Evolutionary conservation across 2,888 invertebrate species (phyloP), one percentile per base, ranked within the genome.

Genomic region (Trissolcus brochymenae): DNA sequence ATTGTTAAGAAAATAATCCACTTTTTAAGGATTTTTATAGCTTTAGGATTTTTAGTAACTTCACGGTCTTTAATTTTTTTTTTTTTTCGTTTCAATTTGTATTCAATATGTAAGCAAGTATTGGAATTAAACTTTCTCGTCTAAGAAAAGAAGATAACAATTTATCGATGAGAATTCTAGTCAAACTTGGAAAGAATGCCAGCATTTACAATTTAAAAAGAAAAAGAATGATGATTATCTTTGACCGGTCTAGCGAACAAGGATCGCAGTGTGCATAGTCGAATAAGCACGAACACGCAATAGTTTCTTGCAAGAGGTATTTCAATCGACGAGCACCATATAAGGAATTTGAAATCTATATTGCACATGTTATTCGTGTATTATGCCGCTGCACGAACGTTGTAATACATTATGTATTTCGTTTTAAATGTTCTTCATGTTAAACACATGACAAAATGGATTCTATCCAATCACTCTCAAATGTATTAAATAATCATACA

Each of bases 211-310:
- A 65, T 65, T 65, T 49, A 17, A 55, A 13, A 64, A 43, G 54
- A 19, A 19, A 17, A 46, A 29, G 64, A 49, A 49, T 55, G 49
- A 65, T 53, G 49, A 55, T 49, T 46, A 55, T 54, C 55, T 55
- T 55, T 54, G 64, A 65, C 46, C 55, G 35, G 46, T 65, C 41
- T 55, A 65, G 49, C 55, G 25, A 43, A 50, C 19, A 35, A 25
- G 13, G 19, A 62, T 62, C 25, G 64, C 14, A 29, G 17, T 11
- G 7, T 17, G n/a, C 49, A 55, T 35, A 65, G 46, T 65, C 17
- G 64, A 65, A 55, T 55, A 14, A 55, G 46, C 64, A 65, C 64
- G 64, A 54, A 49, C 55, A 35, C 49, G 64, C 49, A 65, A 55
- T 65, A 55, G 55, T 55, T 65, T 55, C 55, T 55, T 41, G 55